phyloP scores from a whole-genome alignment of 2,797 vertebrate species.

The Esox lucius region DNA sequence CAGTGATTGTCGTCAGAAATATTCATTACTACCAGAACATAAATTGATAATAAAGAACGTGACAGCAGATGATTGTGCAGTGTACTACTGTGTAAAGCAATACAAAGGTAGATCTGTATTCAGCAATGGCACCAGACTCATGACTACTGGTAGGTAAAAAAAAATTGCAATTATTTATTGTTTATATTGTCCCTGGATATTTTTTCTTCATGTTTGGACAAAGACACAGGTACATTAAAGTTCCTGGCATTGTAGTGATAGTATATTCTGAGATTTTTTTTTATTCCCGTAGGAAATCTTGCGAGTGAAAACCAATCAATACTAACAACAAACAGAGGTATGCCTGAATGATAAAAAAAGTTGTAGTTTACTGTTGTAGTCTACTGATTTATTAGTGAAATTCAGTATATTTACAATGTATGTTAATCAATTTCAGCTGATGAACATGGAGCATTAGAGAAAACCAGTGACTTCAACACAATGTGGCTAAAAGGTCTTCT shows the following conservation, averaged over 20 bases:
- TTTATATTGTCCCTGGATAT: not conserved
- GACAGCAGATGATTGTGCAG: conserved; percentile 7
- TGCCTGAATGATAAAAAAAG: too few species aligned
- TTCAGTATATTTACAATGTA: not conserved
- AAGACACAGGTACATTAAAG: too few species aligned
- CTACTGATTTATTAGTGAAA: too few species aligned
- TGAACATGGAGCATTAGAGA: not conserved
- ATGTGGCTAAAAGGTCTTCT: not conserved
- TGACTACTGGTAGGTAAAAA: not conserved
- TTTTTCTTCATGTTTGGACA: not conserved
- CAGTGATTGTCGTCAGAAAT: not conserved
- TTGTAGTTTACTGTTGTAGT: too few species aligned
- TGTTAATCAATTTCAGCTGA: not conserved
- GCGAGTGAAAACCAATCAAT: not conserved
- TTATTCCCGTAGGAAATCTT: not conserved
- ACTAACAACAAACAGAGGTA: too few species aligned
- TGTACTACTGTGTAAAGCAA: conserved; percentile 22
- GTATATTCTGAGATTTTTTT: too few species aligned
- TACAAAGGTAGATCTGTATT: fast-evolving
- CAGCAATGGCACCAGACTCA: not conserved
- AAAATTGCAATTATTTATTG: not conserved
- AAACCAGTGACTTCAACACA: not conserved
- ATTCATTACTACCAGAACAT: fast-evolving
- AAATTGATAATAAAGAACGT: not conserved
- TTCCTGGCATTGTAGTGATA: too few species aligned